A percentile compares a stretch with the other conserved stretches of the same genome.
Conservation (phyloP, 2,888 invertebrate species). For the Hedychridium roseum region DNA sequence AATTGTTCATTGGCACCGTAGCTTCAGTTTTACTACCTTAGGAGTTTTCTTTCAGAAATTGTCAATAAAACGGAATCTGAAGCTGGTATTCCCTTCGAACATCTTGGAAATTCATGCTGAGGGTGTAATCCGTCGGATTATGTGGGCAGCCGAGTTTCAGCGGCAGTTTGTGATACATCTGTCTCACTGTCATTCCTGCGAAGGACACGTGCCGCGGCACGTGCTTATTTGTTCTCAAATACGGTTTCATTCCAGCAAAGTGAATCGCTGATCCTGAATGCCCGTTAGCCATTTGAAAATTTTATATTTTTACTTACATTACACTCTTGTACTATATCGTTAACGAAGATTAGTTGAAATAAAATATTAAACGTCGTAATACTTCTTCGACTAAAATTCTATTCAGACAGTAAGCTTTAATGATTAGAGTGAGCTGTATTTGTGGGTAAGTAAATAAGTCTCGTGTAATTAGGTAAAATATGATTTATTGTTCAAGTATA, state of each 20-base stretch:
- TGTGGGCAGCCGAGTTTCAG: constrained; percentile 33
- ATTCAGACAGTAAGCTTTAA: too few species aligned
- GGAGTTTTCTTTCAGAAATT: too few species aligned
- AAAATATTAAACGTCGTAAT: too few species aligned
- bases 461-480: constrained; percentile 51
- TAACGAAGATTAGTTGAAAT: too few species aligned
- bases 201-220: constrained; percentile 56
- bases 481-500: constrained; percentile 58
- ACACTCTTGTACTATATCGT: too few species aligned
- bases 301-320: background rate
- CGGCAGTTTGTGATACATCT: constrained; percentile 57
- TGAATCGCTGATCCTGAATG: constrained; percentile 30
- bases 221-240: constrained; percentile 44
- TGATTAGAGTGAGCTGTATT: background rate
- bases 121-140: constrained; percentile 56
- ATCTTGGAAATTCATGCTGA: constrained; percentile 42
- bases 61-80: too few species aligned
- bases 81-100: too few species aligned
- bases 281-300: background rate
- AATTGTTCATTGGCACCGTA: too few species aligned
- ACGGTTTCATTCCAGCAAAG: constrained; percentile 55
- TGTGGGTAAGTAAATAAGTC: background rate
- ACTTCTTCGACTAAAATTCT: too few species aligned
- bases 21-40: too few species aligned
- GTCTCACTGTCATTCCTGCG: constrained; percentile 43